Evolutionary conservation across 2,113 vertebrate species (phyloP), one percentile per base, ranked within the genome.

Genomic region (Tyrannus savana): DNA sequence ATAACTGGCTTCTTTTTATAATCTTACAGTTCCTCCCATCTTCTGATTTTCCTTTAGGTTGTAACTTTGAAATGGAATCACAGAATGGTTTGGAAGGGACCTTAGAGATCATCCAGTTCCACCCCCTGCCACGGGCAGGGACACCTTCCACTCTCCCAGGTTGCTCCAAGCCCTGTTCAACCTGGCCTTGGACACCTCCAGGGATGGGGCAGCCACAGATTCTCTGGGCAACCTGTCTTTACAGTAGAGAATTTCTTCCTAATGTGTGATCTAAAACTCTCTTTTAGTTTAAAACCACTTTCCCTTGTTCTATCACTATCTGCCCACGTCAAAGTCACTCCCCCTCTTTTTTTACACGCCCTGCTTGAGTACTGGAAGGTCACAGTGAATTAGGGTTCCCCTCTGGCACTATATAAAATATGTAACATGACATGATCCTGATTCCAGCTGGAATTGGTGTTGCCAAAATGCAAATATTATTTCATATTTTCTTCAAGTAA

Each of bases 341-440:
- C 49, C 27, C 15, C 27, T 60, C 25, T 60, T 49, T 12, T 49
- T 39, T 62, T 17, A 31, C 10, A 39, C 39, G 27, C 44, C 10
- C 27, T 37, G 7, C 37, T 35, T 49, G 44, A 39, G 56, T 31
- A 10, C n/a, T 76, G 44, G 12, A 47, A 49, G 21, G n/a, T n/a
- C 44, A 15, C 44, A 37, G 10, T 19, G 44, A 37, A 33, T 21
- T 58, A 28, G 42, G 15, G 14, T 22, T 82, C 49, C 52, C 24
- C 33, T 77, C 44, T 55, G 53, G 50, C n/a, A 13, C 31, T 27
- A 1, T 14, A 39, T 41, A 46, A 80, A 67, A 8, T 35, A 6
- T 7, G 3, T 10, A 37, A 24, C 19, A 39, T 0, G 2, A 18
- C 5, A 12, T 3, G 28, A 42, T 75, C 23, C 42, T 44, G n/a